Percentiles rank a stretch among this genome's conserved stretches.
Evolutionary conservation across 1,140 invertebrate genomes (phyloP).

Genomic region (Musca vetustissima): DNA sequence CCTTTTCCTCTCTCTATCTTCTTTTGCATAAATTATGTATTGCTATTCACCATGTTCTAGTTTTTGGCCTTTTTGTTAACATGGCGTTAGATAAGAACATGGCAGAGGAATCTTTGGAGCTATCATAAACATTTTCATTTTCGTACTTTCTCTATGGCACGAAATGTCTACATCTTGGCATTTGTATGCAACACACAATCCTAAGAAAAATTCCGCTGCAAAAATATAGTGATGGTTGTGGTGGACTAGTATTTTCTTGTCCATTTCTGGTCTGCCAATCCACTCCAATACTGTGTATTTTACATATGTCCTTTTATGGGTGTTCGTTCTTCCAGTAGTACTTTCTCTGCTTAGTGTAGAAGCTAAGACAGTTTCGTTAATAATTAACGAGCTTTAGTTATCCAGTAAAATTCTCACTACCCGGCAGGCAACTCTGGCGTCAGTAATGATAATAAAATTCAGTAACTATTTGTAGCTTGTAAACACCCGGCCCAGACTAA

Average conservation of each 20-base stretch:
- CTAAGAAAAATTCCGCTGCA: neutral
- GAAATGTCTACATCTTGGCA: constrained; percentile 13
- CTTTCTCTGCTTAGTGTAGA: neutral
- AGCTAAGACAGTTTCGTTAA: constrained; percentile 12
- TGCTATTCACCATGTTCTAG: neutral
- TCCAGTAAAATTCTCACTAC: neutral
- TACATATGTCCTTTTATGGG: no score
- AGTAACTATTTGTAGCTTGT: neutral
- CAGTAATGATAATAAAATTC: constrained; percentile 8
- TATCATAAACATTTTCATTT: neutral
- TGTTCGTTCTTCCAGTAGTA: no score
- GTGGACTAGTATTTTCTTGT: neutral
- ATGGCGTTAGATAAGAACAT: neutral
- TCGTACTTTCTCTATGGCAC: neutral
- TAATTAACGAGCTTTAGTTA: constrained; percentile 7
- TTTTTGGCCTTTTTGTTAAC: neutral
- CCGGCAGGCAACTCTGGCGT: neutral
- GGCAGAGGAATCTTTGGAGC: neutral
- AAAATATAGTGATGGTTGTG: neutral
- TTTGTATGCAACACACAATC: constrained; percentile 10
- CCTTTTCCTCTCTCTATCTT: neutral
- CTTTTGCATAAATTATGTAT: constrained; percentile 16
- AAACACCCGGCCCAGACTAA: neutral
- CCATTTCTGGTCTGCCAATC: neutral
- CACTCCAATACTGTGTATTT: no score